A percentile compares a stretch with the other conserved stretches of the same genome.
Conservation (phyloP, 2,888 invertebrate species). For the Dysmachus trigonus region DNA sequence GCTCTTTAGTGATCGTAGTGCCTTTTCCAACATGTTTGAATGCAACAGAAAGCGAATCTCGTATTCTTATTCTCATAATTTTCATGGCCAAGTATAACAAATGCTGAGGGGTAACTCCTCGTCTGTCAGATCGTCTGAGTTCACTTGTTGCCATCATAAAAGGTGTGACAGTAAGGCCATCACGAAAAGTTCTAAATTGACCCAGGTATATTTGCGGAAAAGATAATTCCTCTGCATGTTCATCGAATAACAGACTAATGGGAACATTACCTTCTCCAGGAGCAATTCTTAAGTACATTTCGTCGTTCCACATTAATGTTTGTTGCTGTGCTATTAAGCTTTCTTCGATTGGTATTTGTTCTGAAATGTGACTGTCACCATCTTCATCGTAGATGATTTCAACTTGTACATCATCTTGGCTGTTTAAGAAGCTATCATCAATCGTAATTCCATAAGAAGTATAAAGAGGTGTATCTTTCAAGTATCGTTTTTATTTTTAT, state of each 20-base stretch:
- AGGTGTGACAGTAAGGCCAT: too few species aligned
- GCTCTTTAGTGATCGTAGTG: too few species aligned
- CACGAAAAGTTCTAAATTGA: constrained; percentile 5
- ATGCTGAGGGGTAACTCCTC: too few species aligned
- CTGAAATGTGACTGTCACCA: not conserved
- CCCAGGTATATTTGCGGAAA: constrained; percentile 56
- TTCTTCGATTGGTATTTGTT: not conserved
- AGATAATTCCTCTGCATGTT: constrained; percentile 47
- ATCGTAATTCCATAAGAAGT: not conserved
- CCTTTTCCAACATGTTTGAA: too few species aligned
- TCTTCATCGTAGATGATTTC: not conserved
- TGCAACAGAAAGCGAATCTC: too few species aligned
- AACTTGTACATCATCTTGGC: not conserved
- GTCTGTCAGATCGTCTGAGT: too few species aligned
- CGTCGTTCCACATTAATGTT: constrained; percentile 30
- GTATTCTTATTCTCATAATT: too few species aligned
- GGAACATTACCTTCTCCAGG: constrained; percentile 16
- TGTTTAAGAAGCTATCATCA: not conserved
- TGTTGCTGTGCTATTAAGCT: constrained; percentile 41
- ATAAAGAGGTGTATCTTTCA: not conserved
- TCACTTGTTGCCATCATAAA: too few species aligned
- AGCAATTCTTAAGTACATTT: constrained; percentile 27
- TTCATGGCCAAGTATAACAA: too few species aligned
- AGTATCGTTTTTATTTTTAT: constrained; percentile 35
- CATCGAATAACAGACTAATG: constrained; percentile 53